Evolutionary conservation across 2,888 invertebrate genomes (phyloP).

Genomic region (Flexamia atlantica): DNA sequence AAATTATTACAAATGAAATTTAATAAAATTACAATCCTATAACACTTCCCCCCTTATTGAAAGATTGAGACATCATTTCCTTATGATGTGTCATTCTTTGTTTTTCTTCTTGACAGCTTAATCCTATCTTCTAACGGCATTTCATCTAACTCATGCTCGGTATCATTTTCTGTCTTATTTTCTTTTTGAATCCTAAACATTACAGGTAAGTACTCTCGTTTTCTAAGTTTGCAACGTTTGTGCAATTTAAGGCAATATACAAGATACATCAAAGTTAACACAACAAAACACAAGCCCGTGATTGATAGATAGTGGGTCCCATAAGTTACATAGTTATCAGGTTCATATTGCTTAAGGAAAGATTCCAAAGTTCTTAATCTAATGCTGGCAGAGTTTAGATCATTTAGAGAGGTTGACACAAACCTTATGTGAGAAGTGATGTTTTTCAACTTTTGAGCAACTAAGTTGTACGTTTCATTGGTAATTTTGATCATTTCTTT

Average conservation of each 20-base stretch:
- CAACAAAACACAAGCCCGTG: neutral
- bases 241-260: neutral
- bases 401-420: constrained; percentile 36
- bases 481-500: constrained; percentile 16
- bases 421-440: constrained; percentile 11
- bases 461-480: neutral
- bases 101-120: constrained; percentile 7
- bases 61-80: constrained; percentile 15
- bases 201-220: neutral
- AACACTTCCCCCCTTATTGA: constrained; percentile 46
- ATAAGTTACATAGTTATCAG: neutral
- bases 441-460: constrained; percentile 22
- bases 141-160: constrained; percentile 8
- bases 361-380: neutral
- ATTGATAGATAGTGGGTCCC: neutral
- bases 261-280: neutral
- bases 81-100: constrained; percentile 12
- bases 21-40: too few relatives aligned
- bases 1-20: too few relatives aligned
- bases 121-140: constrained; percentile 26
- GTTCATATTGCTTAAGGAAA: constrained; percentile 18
- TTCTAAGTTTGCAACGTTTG: neutral
- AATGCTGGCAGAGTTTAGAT: constrained; percentile 24
- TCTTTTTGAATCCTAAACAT: neutral
- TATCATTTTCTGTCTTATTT: neutral